Evolutionary conservation across 1,140 invertebrate species (phyloP).

Genomic region (Zaprionus davidi): DNA sequence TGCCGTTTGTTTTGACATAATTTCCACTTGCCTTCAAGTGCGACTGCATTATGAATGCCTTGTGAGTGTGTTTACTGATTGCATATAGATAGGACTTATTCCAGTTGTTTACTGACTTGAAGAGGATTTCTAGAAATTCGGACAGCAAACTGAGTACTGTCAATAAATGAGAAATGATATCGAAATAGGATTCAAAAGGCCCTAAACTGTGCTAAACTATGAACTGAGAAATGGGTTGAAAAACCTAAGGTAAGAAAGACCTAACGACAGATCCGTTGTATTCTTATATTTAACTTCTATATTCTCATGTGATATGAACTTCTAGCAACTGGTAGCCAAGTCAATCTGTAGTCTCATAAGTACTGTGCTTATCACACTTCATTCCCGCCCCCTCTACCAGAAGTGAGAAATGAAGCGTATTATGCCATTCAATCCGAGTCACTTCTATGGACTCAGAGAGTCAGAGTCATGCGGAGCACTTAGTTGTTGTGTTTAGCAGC

Average conservation of each 20-base stretch:
- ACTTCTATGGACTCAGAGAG: conserved; percentile 34
- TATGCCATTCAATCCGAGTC: conserved; percentile 21
- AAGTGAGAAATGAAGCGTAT: not conserved
- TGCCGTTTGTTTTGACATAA: conserved; percentile 78
- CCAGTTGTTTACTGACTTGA: conserved; percentile 55
- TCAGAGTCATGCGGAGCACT: conserved; percentile 56
- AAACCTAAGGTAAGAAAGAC: not conserved
- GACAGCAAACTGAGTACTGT: not conserved
- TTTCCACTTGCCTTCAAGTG: conserved; percentile 69
- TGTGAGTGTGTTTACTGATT: conserved; percentile 71
- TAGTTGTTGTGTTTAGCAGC: conserved; percentile 53
- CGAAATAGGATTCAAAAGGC: not conserved
- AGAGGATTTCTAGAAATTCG: conserved; percentile 20
- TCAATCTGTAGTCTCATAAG: not conserved
- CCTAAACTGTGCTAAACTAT: not conserved
- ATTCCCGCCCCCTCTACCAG: not conserved
- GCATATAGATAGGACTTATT: conserved; percentile 75
- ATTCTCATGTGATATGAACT: not conserved
- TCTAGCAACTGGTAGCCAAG: not conserved
- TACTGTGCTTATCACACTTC: conserved; percentile 1
- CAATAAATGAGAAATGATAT: not conserved
- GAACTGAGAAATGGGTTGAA: no score
- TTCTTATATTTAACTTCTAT: not conserved
- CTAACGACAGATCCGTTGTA: not conserved
- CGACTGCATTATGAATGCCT: conserved; percentile 65